Evolutionary conservation across 2,888 invertebrate genomes (phyloP).

Genomic region (Polyommatus icarus): DNA sequence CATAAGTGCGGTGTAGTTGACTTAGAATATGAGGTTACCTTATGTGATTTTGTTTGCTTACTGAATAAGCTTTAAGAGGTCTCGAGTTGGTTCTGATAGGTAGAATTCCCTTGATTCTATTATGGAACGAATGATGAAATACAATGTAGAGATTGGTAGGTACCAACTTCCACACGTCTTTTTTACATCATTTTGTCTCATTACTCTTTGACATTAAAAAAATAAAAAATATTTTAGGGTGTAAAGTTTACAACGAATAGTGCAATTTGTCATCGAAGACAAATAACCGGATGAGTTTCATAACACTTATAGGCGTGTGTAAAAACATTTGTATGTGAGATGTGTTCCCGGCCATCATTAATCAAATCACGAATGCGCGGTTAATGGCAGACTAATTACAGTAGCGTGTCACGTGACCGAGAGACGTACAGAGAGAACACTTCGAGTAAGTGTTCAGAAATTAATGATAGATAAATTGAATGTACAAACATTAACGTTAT

Average conservation of each 20-base stretch:
- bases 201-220: neutral
- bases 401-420: conserved; percentile 41
- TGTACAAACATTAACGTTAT: too few species aligned
- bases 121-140: neutral
- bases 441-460: neutral
- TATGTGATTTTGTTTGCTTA: conserved; percentile 15
- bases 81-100: conserved; percentile 6
- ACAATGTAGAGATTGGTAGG: neutral
- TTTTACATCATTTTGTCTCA: neutral
- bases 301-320: conserved; percentile 49
- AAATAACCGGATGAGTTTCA: conserved; percentile 32
- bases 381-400: conserved; percentile 77
- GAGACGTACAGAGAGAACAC: neutral
- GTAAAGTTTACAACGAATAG: neutral
- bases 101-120: neutral
- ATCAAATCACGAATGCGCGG: conserved; percentile 73
- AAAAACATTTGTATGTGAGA: conserved; percentile 51
- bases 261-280: neutral
- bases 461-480: too few species aligned
- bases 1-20: conserved; percentile 13
- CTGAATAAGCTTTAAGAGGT: neutral
- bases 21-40: conserved; percentile 20
- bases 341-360: conserved; percentile 50
- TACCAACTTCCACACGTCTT: neutral
- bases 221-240: neutral